phyloP scores from a whole-genome alignment of 2,888 invertebrate species.

The Willowsia nigromaculata region DNA sequence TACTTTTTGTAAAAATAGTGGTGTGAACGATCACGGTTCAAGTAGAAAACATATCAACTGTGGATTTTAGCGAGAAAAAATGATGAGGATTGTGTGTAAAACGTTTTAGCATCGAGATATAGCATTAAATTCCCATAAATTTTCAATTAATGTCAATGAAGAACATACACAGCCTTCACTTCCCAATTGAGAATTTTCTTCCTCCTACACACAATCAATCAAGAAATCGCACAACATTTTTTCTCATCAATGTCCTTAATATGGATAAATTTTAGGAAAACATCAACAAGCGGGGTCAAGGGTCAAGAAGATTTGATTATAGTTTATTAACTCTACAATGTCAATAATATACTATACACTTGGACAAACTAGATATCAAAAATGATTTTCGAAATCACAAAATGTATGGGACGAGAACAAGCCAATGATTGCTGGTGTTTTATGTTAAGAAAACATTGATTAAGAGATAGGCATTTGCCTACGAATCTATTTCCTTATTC shows the following conservation, averaged over 20 bases:
- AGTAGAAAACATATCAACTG: background rate
- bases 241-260: background rate
- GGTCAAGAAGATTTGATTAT: background rate
- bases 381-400: too few relatives aligned
- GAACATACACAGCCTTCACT: background rate
- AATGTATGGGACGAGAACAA: too few relatives aligned
- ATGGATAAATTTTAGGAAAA: background rate
- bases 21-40: background rate
- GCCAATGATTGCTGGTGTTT: too few relatives aligned
- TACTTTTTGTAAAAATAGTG: background rate
- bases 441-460: too few relatives aligned
- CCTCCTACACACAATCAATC: background rate
- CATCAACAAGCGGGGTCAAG: background rate
- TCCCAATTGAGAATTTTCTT: background rate
- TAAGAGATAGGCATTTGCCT: too few relatives aligned
- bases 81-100: background rate
- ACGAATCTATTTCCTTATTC: too few relatives aligned
- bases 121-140: slow-evolving; percentile 29
- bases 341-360: background rate
- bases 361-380: background rate
- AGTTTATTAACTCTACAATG: background rate
- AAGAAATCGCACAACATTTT: background rate
- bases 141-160: background rate
- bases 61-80: background rate
- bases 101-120: background rate